A percentile compares a stretch with the other conserved stretches of the same genome.
Conservation (phyloP, 2,797 vertebrate species). For the Silurus aristotelis region DNA sequence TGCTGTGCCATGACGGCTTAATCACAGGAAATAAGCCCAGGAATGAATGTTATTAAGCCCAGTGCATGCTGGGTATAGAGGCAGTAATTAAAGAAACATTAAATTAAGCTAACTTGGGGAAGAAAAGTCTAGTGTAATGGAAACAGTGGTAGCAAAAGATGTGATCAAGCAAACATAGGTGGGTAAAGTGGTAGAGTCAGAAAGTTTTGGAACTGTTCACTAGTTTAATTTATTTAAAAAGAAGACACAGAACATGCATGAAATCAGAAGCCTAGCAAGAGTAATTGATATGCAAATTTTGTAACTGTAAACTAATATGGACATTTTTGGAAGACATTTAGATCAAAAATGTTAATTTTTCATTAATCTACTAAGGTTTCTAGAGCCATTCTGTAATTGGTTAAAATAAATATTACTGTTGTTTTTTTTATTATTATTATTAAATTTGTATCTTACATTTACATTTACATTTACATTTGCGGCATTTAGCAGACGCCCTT, state of each 20-base stretch:
- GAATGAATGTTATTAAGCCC: slow-evolving; percentile 52
- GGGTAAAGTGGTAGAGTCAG: not conserved
- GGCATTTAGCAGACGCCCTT: too few species aligned
- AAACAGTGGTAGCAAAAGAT: slow-evolving; percentile 9
- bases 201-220: not conserved
- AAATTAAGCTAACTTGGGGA: slow-evolving; percentile 52
- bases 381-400: too few species aligned
- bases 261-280: not conserved
- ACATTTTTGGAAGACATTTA: too few species aligned
- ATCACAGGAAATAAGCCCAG: slow-evolving; percentile 59
- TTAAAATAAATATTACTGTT: too few species aligned
- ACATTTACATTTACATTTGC: too few species aligned
- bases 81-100: slow-evolving; percentile 58
- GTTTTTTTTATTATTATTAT: too few species aligned
- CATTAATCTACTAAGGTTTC: too few species aligned
- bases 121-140: slow-evolving; percentile 7
- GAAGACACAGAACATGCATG: not conserved
- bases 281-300: not conserved
- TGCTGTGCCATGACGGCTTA: slow-evolving; percentile 49
- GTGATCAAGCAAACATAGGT: not conserved
- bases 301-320: too few species aligned
- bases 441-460: too few species aligned
- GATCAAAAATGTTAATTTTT: too few species aligned
- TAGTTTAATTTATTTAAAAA: not conserved
- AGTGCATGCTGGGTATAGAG: slow-evolving; percentile 52